These are phyloP conservation scores for Smittia aterrima DNA, from an alignment of 2,888 invertebrate species.

Conservation along the genomic window DNA sequence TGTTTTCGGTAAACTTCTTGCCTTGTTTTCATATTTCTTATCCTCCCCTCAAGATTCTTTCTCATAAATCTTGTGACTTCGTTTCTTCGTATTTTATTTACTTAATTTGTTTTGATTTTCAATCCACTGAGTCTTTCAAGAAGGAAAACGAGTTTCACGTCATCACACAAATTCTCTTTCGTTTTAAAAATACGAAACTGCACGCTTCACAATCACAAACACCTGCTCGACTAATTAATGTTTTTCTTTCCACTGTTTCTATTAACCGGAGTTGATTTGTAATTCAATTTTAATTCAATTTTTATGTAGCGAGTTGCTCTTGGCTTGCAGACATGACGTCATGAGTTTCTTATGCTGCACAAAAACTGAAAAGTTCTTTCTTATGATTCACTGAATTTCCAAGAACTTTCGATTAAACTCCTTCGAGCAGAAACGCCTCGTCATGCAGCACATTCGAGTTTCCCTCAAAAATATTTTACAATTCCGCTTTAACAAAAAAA, in stretches of 20 bases:
- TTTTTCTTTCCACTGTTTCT: not conserved
- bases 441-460: not conserved
- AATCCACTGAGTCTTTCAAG: not conserved
- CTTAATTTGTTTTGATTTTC: slow-evolving; percentile 24
- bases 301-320: not conserved
- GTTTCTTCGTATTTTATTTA: not conserved
- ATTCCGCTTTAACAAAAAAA: not conserved
- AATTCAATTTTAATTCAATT: too few relatives aligned
- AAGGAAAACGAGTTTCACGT: not conserved
- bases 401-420: not conserved
- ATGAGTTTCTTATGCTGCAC: not conserved
- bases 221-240: slow-evolving; percentile 30
- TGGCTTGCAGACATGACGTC: slow-evolving; percentile 30
- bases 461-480: not conserved
- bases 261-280: too few relatives aligned
- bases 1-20: slow-evolving; percentile 24
- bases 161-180: not conserved
- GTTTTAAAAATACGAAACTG: not conserved
- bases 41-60: not conserved
- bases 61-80: slow-evolving; percentile 28
- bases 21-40: not conserved
- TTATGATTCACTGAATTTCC: not conserved
- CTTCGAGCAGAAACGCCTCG: not conserved
- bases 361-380: not conserved
- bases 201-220: slow-evolving; percentile 26